A percentile compares a stretch with the other conserved stretches of the same genome.
Evolutionary conservation across 2,797 vertebrate genomes (phyloP).

Genomic region (Leptoclinus maculatus): DNA sequence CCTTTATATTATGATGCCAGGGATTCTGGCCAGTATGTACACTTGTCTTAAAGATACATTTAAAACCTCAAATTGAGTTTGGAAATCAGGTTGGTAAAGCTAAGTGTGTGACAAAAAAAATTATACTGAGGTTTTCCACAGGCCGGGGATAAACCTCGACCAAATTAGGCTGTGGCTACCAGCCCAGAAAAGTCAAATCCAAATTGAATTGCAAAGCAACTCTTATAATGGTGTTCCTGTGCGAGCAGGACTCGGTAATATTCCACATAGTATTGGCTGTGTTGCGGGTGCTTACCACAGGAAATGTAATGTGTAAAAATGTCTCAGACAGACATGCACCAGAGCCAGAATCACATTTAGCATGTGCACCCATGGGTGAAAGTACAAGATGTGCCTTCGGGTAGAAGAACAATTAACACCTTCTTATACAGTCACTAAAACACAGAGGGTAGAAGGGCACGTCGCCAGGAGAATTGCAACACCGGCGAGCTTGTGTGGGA

Average conservation of each 20-base stretch:
- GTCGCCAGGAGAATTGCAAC: slow-evolving; percentile 24
- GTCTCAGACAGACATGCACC: slow-evolving; percentile 36
- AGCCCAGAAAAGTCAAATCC: slow-evolving; percentile 46
- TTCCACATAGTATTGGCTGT: slow-evolving; percentile 29
- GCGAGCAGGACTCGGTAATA: not conserved
- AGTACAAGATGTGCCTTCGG: slow-evolving; percentile 57
- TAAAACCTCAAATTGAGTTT: slow-evolving; percentile 14
- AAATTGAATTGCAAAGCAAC: slow-evolving; percentile 54
- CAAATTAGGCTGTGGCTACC: slow-evolving; percentile 23
- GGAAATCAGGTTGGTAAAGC: slow-evolving; percentile 4
- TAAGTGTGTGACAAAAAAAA: slow-evolving; percentile 11
- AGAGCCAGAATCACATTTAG: slow-evolving; percentile 65
- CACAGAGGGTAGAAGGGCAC: slow-evolving; percentile 45
- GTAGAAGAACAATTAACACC: slow-evolving; percentile 70
- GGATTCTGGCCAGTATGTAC: not conserved
- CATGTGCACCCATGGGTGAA: slow-evolving; percentile 64
- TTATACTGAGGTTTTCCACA: slow-evolving; percentile 4
- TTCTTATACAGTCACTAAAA: slow-evolving; percentile 52
- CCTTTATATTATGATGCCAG: not conserved
- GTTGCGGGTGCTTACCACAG: slow-evolving; percentile 41
- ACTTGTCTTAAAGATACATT: slow-evolving; percentile 2
- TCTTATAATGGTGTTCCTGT: slow-evolving; percentile 20
- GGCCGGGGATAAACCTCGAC: slow-evolving; percentile 13
- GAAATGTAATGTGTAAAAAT: slow-evolving; percentile 57
- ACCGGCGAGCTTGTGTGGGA: slow-evolving; percentile 19